A percentile compares a stretch with the other conserved stretches of the same genome.
Conservation (phyloP, 2,888 invertebrate species). For the Trypoxylon attenuatum region DNA sequence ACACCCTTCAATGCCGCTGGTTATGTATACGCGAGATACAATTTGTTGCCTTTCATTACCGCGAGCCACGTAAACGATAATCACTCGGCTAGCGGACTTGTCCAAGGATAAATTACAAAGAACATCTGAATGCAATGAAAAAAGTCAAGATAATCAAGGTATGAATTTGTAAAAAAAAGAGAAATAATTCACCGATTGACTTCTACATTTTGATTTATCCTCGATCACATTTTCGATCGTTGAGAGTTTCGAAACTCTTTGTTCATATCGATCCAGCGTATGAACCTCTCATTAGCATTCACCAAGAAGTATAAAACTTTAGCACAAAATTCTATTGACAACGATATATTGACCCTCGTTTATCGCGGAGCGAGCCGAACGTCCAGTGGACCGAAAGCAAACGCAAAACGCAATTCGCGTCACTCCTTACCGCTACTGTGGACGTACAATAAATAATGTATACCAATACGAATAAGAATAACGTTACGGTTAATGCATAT, state of each 20-base stretch:
- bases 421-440: constrained; percentile 18
- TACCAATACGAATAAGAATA: constrained; percentile 28
- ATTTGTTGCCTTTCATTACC: neutral
- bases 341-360: constrained; percentile 36
- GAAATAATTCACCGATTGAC: too few relatives aligned
- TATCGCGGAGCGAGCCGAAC: constrained; percentile 24
- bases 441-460: constrained; percentile 16
- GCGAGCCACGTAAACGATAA: too few relatives aligned
- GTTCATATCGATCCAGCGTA: constrained; percentile 57
- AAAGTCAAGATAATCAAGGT: too few relatives aligned
- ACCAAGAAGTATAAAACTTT: neutral
- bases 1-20: neutral
- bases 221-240: neutral
- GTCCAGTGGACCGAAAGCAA: constrained; percentile 30
- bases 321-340: constrained; percentile 22
- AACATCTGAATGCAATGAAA: too few relatives aligned
- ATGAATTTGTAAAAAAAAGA: too few relatives aligned
- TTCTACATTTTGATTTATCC: too few relatives aligned
- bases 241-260: neutral
- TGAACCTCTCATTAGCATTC: constrained; percentile 22
- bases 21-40: neutral
- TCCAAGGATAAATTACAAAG: too few relatives aligned
- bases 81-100: too few relatives aligned
- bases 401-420: neutral
- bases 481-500: constrained; percentile 13